Evolutionary conservation across 1,140 invertebrate genomes (phyloP).

Genomic region (Manduca sexta): DNA sequence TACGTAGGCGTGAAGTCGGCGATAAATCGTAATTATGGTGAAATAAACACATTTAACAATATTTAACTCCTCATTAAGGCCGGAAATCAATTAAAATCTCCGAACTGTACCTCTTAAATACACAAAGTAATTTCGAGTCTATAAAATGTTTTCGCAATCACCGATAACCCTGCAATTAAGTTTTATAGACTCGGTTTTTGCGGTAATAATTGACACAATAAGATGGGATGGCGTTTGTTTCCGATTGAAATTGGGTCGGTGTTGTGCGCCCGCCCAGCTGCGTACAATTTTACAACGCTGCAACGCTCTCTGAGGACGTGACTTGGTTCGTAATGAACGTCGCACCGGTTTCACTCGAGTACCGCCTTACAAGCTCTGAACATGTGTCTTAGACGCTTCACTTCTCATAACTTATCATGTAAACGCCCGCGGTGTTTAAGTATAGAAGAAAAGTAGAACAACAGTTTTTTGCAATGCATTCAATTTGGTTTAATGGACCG

Average conservation of each 20-base stretch:
- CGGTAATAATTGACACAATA: constrained; percentile 3
- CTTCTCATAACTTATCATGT: constrained; percentile 7
- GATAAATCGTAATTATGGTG: too few species aligned
- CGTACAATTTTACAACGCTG: constrained; percentile 52
- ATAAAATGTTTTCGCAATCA: neutral
- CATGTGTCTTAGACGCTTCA: constrained; percentile 10
- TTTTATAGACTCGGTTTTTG: neutral
- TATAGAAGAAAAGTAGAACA: too few species aligned
- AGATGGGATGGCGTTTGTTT: constrained; percentile 11
- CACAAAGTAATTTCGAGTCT: too few species aligned
- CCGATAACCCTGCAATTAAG: neutral
- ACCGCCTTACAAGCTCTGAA: constrained; percentile 1
- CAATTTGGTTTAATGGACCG: too few species aligned
- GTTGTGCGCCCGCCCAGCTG: constrained; percentile 40
- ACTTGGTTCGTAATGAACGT: constrained; percentile 29
- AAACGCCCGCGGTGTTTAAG: too few species aligned
- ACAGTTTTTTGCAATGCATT: too few species aligned
- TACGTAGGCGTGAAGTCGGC: too few species aligned
- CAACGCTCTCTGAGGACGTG: constrained; percentile 31
- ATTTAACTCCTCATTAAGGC: too few species aligned
- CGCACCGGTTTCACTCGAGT: constrained; percentile 6
- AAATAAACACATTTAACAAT: too few species aligned
- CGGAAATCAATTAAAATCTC: too few species aligned
- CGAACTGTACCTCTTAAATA: too few species aligned
- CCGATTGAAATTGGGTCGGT: constrained; percentile 32